phyloP scores from a whole-genome alignment of 1,140 invertebrate genomes.

The Eciton burchellii region DNA sequence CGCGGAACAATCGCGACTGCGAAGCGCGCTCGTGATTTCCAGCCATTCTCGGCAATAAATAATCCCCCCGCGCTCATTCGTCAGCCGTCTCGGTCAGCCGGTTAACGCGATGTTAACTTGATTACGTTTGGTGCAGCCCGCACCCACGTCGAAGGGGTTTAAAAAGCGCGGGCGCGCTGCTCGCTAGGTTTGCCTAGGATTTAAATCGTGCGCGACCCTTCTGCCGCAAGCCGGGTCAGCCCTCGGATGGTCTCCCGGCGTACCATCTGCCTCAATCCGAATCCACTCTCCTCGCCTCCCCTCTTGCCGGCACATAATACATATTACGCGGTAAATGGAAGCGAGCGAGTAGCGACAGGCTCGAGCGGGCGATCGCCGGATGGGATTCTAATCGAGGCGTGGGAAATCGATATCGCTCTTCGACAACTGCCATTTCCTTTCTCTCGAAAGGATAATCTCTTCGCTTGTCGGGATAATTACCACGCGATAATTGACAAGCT shows the following conservation, averaged over 20 bases:
- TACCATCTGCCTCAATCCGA: slow-evolving; percentile 64
- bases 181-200: slow-evolving; percentile 49
- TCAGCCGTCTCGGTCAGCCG: slow-evolving; percentile 26
- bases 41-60: slow-evolving; percentile 4
- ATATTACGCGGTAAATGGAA: slow-evolving; percentile 65
- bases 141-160: slow-evolving; percentile 49
- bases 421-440: not conserved
- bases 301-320: slow-evolving; percentile 40
- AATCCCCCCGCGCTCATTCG: slow-evolving; percentile 16
- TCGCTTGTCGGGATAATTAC: not conserved
- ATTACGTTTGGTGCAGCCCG: slow-evolving; percentile 28
- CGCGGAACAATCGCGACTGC: not conserved
- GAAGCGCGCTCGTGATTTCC: not conserved
- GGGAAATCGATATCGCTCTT: not conserved
- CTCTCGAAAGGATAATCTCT: not conserved
- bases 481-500: not conserved
- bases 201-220: slow-evolving; percentile 51
- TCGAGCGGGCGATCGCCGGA: slow-evolving; percentile 31
- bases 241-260: slow-evolving; percentile 26
- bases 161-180: slow-evolving; percentile 37
- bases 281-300: slow-evolving; percentile 33
- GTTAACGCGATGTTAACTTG: slow-evolving; percentile 53
- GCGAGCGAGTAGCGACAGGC: slow-evolving; percentile 44
- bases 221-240: slow-evolving; percentile 55
- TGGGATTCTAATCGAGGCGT: slow-evolving; percentile 21